phyloP scores from a whole-genome alignment of 2,888 invertebrate species.

The Pelosia muscerda region DNA sequence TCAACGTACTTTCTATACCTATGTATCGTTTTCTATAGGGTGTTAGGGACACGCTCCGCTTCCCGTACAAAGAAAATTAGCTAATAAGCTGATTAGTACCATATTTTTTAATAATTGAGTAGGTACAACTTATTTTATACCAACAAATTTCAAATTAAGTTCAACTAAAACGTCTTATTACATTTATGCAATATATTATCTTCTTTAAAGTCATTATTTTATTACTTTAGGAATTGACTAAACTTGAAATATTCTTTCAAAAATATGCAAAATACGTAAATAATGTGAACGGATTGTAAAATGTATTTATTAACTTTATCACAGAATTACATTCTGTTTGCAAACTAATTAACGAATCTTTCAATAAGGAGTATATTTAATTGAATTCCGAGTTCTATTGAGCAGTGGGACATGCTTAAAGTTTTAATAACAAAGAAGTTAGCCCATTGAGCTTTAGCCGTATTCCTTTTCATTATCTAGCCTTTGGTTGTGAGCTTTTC shows the following conservation, averaged over 20 bases:
- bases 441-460: slow-evolving; percentile 39
- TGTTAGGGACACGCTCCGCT: no score
- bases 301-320: slow-evolving; percentile 19
- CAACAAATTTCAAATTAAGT: no score
- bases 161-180: no score
- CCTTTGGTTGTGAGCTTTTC: slow-evolving; percentile 49
- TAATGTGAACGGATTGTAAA: not conserved
- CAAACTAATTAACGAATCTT: slow-evolving; percentile 54
- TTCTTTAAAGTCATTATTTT: no score
- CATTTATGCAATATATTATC: no score
- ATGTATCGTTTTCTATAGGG: no score
- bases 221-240: no score
- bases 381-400: slow-evolving; percentile 61
- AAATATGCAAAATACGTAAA: not conserved
- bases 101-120: no score
- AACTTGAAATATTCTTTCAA: not conserved
- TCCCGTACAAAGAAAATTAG: no score
- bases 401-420: slow-evolving; percentile 52
- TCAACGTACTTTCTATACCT: no score
- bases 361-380: slow-evolving; percentile 59
- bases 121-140: no score
- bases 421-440: slow-evolving; percentile 53
- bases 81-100: no score
- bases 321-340: slow-evolving; percentile 45
- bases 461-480: slow-evolving; percentile 56